These are phyloP conservation scores for Vireo altiloquus DNA, from an alignment of 2,113 vertebrate genomes.

Conservation along the genomic window DNA sequence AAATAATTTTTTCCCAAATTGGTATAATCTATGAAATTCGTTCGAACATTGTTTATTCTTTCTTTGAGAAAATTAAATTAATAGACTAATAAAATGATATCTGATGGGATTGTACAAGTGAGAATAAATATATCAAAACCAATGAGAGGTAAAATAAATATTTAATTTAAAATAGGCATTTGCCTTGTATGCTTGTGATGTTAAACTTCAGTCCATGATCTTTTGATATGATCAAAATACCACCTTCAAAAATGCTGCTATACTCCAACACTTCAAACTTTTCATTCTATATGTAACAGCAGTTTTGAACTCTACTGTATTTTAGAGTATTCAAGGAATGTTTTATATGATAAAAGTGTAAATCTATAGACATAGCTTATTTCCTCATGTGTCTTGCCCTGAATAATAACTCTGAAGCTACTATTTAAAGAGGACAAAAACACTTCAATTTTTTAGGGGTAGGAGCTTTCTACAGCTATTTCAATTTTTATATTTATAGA, in stretches of 20 bases:
- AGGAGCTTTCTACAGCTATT: neutral
- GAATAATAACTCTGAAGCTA: neutral
- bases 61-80: neutral
- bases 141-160: neutral
- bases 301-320: neutral
- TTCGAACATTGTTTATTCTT: neutral
- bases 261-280: neutral
- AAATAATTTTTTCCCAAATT: neutral
- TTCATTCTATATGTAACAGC: neutral
- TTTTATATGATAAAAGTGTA: neutral
- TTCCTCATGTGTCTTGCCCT: neutral
- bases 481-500: neutral
- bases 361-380: neutral
- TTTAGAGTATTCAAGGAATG: neutral
- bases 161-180: neutral
- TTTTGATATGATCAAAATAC: neutral
- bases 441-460: rapidly evolving
- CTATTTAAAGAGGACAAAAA: neutral
- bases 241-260: neutral
- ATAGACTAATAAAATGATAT: neutral
- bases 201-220: neutral
- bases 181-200: neutral
- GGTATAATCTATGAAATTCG: neutral
- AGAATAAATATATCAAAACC: neutral
- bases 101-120: neutral